Evolutionary conservation across 2,888 invertebrate species (phyloP).

Genomic region (Aleiodes leptofemur): DNA sequence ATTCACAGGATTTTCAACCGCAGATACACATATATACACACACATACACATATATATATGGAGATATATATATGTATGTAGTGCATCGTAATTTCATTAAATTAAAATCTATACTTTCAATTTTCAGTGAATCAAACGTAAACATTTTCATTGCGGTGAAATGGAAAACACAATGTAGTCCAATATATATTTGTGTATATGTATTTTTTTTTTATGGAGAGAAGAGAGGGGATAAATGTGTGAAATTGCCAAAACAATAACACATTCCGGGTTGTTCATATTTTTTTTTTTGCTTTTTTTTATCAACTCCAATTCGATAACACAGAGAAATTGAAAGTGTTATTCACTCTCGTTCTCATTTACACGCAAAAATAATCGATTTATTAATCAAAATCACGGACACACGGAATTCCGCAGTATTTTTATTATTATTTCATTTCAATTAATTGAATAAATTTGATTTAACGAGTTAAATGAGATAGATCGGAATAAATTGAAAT

Average conservation of each 20-base stretch:
- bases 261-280: slow-evolving; percentile 7
- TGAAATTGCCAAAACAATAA: slow-evolving; percentile 35
- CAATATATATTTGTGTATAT: neutral
- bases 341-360: slow-evolving; percentile 70
- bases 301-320: neutral
- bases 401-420: no score
- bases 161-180: slow-evolving; percentile 31
- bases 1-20: slow-evolving; percentile 27
- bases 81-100: slow-evolving; percentile 47
- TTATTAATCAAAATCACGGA: slow-evolving; percentile 26
- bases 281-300: slow-evolving; percentile 29
- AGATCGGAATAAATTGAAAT: no score
- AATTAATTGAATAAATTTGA: neutral
- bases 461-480: neutral
- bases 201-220: slow-evolving; percentile 11
- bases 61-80: neutral
- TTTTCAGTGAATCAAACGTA: slow-evolving; percentile 43
- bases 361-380: slow-evolving; percentile 43
- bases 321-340: slow-evolving; percentile 60
- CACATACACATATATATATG: no score
- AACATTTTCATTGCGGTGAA: slow-evolving; percentile 51
- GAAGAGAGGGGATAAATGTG: neutral
- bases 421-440: no score
- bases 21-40: neutral
- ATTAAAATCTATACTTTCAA: slow-evolving; percentile 47